phyloP scores from a whole-genome alignment of 1,140 invertebrate species.

The Physella acuta region DNA sequence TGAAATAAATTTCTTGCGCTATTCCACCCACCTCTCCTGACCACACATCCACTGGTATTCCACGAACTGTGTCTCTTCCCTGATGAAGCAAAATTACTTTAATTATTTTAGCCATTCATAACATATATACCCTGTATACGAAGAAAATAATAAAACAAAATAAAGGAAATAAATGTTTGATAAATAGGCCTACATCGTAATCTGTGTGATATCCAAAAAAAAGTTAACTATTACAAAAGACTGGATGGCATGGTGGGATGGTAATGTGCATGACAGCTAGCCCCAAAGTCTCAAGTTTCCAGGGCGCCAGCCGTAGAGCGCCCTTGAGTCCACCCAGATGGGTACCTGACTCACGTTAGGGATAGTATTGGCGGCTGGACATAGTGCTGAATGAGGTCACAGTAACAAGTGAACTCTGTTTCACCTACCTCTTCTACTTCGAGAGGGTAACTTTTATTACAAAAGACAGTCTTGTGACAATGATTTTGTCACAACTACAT shows the following conservation, averaged over 20 bases:
- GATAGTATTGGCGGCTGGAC: neutral
- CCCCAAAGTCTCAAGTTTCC: no score
- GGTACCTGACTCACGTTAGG: neutral
- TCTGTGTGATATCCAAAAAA: neutral
- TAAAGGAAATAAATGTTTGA: neutral
- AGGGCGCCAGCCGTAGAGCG: no score
- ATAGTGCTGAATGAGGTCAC: neutral
- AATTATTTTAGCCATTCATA: neutral
- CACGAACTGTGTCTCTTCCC: slow-evolving; percentile 7
- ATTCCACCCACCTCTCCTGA: neutral
- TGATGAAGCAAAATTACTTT: neutral
- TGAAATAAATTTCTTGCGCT: slow-evolving; percentile 4
- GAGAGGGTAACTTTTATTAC: no score
- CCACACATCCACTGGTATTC: slow-evolving; percentile 10
- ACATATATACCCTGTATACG: neutral
- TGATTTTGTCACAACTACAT: no score
- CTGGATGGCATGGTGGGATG: neutral
- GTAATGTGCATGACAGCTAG: neutral
- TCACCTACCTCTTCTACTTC: no score
- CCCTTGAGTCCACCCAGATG: neutral
- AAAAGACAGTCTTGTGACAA: no score
- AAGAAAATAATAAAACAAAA: neutral
- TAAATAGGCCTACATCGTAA: neutral
- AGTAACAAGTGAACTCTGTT: neutral
- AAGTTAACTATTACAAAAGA: neutral